A percentile compares a stretch with the other conserved stretches of the same genome.
These are phyloP conservation scores for Eupsilia transversa DNA, from an alignment of 2,888 invertebrate genomes.

Conservation along the genomic window DNA sequence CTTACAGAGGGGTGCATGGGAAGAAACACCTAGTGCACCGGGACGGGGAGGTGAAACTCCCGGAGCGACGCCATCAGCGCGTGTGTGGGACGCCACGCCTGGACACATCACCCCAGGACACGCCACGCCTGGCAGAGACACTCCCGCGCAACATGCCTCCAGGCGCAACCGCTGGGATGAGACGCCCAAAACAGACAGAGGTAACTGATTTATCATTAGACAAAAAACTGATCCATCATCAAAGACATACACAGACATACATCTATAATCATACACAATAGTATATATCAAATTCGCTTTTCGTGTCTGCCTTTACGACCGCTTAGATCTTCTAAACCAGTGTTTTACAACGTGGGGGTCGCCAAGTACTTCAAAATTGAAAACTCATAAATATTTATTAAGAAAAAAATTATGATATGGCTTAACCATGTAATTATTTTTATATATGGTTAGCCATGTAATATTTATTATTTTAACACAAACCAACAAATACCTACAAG, in stretches of 20 bases:
- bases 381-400: too few relatives aligned
- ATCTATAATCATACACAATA: background rate
- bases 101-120: constrained; percentile 97
- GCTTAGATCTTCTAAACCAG: background rate
- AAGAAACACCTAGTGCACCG: constrained; percentile 97
- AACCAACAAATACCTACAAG: too few relatives aligned
- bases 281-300: background rate
- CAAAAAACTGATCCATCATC: background rate
- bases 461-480: too few relatives aligned
- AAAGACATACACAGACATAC: too few relatives aligned
- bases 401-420: too few relatives aligned
- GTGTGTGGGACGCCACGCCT: constrained; percentile 99
- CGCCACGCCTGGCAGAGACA: constrained; percentile 95
- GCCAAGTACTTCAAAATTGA: too few relatives aligned
- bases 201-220: constrained; percentile 75
- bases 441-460: too few relatives aligned
- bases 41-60: constrained; percentile 95
- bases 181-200: constrained; percentile 98
- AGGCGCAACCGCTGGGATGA: constrained; percentile 99
- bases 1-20: constrained; percentile 93
- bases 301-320: background rate
- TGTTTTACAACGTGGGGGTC: too few relatives aligned
- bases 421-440: too few relatives aligned
- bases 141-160: constrained; percentile 94
- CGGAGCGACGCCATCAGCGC: constrained; percentile 97